Base-by-base conservation (phyloP, 2,797 vertebrate genomes). In the Phrynocephalus vlangalii region DNA sequence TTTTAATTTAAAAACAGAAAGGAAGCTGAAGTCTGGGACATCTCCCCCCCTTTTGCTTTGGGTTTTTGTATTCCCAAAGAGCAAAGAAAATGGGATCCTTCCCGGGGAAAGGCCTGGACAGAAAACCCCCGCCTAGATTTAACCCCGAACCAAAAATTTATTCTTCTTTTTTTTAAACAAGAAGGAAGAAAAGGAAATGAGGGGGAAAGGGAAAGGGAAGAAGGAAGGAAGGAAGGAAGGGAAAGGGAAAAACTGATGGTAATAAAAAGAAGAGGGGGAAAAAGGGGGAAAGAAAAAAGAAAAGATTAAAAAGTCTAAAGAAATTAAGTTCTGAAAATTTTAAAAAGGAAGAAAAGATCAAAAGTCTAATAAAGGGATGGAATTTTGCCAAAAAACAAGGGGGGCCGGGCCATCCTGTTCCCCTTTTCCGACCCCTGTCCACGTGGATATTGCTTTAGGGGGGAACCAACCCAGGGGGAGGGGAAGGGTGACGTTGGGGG, bases 331-430 rank as follows among this genome's bases (percentile, higher is more conserved):
- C n/a, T n/a, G n/a, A n/a, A n/a, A n/a, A n/a, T n/a, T n/a, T n/a
- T n/a, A n/a, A n/a, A n/a, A n/a, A n/a, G n/a, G n/a, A n/a, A 83
- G 80, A 38, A 79, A 82, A 71, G 76, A 75, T 44, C 75, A 81
- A 83, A 84, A 87, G 79, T 84, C 75, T 79, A 86, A 89, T 86
- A 44, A 20, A 75, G 60, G 63, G 83, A 60, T n/a, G 68, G 48
- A 79, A 80, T 60, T 77, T 13, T 4, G 52, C 50, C 6, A 10
- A 52, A 52, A 52, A 52, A 7, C 6, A 52, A 52, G 50, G 50
- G 6, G 50, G 50, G 6, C 50, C 50, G 11, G 50, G 6, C 11
- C 50, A 52, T 52, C 50, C 50, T 4, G 50, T 52, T 6, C 11
- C 50, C 50, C 6, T 6, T 52, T 52, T 7, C 50, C 11, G 50